Evolutionary conservation across 2,888 invertebrate genomes (phyloP), one percentile per base, ranked within the genome.

Genomic region (Marasmarcha lunaedactyla): DNA sequence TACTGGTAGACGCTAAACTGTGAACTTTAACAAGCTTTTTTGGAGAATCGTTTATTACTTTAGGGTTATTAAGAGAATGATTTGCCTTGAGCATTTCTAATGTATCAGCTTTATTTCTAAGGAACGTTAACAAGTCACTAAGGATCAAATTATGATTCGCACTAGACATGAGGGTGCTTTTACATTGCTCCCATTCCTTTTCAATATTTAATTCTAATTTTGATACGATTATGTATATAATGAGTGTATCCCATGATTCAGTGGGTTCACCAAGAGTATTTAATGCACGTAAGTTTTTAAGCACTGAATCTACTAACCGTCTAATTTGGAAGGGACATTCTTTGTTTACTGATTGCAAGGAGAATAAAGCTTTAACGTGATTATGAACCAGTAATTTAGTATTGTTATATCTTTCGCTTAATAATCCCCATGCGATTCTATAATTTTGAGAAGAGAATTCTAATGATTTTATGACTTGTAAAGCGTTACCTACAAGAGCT

Each of bases 191-290:
- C 48, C 51, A 50, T 37, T 44, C 44, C 2, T 35, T 37, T 11
- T 27, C 37, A 1, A 49, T 48, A 12, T 15, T 26, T 2, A 13
- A 10, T 37, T 51, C 51, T 2, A 51, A 36, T 38, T 50, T 51
- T 5, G 36, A 37, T 1, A 38, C 36, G 10, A 48, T 40, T 41
- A 49, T 26, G 14, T 44, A 43, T 25, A 49, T 46, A 4, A 49
- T 35, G 10, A 48, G 35, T 15, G 38, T 41, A 34, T 46, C 48
- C 47, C 47, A 50, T 15, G 42, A 40, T 9, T 44, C 42, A 9
- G 38, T 39, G 0, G 49, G 47, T 20, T 42, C 41, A 7, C n/a
- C n/a, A 7, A 45, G 25, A 7, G 27, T 20, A 15, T 35, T 13
- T 14, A 40, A 25, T 14, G 40, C 37, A 12, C 40, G 15, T 11